Base-by-base conservation (phyloP, 64 coral and sea anemone genomes). In the Montipora capricornis region DNA sequence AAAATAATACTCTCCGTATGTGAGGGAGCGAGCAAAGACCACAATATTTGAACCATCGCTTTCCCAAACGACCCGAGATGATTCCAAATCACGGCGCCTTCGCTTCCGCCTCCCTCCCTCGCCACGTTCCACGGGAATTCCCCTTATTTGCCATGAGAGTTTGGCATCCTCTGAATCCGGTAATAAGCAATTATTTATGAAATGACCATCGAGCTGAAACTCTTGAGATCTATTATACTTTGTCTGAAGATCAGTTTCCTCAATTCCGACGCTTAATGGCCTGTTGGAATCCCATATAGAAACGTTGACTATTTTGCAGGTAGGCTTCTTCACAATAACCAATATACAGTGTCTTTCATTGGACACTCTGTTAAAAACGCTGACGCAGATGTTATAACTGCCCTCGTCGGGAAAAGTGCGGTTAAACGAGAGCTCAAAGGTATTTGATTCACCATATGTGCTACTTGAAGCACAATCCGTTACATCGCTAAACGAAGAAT, bases 1-100 rank as follows among this genome's bases (percentile, higher is more conserved):
- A 59, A 87, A 64, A 10, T n/a, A 29, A 26, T 88, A 93, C 2
- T 64, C n/a, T 4, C 92, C 92, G 68, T 93, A 93, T 26, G 3
- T 11, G 22, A 93, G 68, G 78, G 62, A 77, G 70, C 73, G 53
- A 68, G 74, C 6, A 49, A 24, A 19, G 3, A 85, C 37, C 61
- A 53, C 59, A 77, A 76, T 20, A 77, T n/a, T 5, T 17, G 74
- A 62, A 22, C 64, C 45, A 52, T n/a, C 17, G 11, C 12, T 16
- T 77, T 82, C 26, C 74, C 81, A 20, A 19, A 77, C 22, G 20
- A 57, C 26, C 73, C 22, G 10, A 47, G 59, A 6, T 29, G 75
- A 46, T 48, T 79, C 44, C 29, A 78, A 5, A 59, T 78, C n/a
- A 66, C 17, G 5, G 44, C 44, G 70, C 59, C 55, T 5, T 78